phyloP scores from a whole-genome alignment of 2,888 invertebrate species.

The Sclerodermus sp. region DNA sequence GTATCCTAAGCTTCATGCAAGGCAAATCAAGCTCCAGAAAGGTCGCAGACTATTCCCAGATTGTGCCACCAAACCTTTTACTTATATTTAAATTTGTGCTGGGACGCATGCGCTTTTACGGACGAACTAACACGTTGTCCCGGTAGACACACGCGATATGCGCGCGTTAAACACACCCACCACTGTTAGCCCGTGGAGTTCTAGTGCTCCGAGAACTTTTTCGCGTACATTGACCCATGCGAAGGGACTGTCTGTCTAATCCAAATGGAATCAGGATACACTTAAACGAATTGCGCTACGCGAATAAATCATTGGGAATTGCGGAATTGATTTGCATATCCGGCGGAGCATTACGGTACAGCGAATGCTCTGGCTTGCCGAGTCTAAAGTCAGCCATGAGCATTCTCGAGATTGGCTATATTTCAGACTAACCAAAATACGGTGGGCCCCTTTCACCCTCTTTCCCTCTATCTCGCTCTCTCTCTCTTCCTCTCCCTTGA shows the following conservation, averaged over 20 bases:
- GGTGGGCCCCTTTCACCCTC: background rate
- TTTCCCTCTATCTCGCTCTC: too few species aligned
- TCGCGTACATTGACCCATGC: constrained; percentile 2
- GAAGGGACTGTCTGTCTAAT: constrained; percentile 32
- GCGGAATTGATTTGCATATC: constrained; percentile 56
- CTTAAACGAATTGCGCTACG: constrained; percentile 55
- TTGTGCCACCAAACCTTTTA: constrained; percentile 50
- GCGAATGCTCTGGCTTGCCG: constrained; percentile 19
- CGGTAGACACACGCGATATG: background rate
- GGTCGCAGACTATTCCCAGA: constrained; percentile 45
- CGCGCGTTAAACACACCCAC: background rate
- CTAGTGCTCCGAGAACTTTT: too few species aligned
- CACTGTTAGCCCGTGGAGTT: too few species aligned
- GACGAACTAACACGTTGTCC: background rate
- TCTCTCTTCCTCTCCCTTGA: too few species aligned
- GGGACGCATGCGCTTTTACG: background rate
- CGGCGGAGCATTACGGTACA: constrained; percentile 35
- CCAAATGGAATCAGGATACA: constrained; percentile 55
- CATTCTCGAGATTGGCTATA: constrained; percentile 51
- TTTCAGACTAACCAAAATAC: constrained; percentile 27
- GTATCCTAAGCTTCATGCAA: constrained; percentile 54
- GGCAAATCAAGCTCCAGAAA: constrained; percentile 53
- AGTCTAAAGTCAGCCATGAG: constrained; percentile 45
- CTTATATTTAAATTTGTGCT: constrained; percentile 54
- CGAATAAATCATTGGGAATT: constrained; percentile 52